These are phyloP conservation scores for Popillia japonica DNA, from an alignment of 1,140 invertebrate genomes.

Conservation along the genomic window DNA sequence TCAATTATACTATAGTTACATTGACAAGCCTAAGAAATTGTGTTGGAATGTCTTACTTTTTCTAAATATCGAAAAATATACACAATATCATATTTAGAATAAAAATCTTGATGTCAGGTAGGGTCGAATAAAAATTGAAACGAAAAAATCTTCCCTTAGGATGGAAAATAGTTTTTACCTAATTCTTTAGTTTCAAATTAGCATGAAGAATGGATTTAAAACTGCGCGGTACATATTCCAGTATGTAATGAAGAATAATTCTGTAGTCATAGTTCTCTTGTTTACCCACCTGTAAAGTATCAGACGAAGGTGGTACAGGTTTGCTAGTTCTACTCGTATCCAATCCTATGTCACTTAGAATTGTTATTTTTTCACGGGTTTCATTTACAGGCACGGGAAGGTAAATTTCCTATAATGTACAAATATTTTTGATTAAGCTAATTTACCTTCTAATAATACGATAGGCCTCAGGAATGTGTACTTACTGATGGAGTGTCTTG, in stretches of 20 bases:
- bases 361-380: constrained; percentile 5
- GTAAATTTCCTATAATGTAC: neutral
- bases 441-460: neutral
- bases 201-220: neutral
- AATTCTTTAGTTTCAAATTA: too few species aligned
- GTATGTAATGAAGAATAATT: neutral
- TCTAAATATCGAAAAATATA: neutral
- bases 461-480: neutral
- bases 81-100: too few species aligned
- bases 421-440: neutral
- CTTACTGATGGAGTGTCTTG: neutral
- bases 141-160: neutral
- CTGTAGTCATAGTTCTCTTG: too few species aligned
- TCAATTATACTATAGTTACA: too few species aligned
- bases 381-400: neutral
- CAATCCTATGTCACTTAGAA: constrained; percentile 4
- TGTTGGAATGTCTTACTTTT: too few species aligned
- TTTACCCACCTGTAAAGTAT: neutral
- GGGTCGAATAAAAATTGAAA: too few species aligned
- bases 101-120: too few species aligned
- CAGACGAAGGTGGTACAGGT: neutral
- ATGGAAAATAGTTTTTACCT: too few species aligned
- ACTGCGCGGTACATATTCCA: neutral
- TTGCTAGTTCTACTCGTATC: neutral
- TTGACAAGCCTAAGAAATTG: too few species aligned